Conservation (phyloP, 1,140 invertebrate species). For the Neodiprion fabricii region DNA sequence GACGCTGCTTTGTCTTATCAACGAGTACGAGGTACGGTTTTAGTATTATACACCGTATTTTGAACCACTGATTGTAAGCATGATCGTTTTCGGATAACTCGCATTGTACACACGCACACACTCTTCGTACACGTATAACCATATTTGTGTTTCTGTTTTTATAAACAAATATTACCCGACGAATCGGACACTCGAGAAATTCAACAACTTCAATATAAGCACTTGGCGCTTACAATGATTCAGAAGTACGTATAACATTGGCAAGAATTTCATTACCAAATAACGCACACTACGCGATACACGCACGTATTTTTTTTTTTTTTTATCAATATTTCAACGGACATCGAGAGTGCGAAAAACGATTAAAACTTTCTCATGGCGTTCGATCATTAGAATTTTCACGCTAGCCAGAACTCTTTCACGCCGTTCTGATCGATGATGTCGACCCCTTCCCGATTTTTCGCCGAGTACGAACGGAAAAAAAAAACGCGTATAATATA, state of each 20-base stretch:
- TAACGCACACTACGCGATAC: too few species aligned
- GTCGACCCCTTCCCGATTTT: conserved; percentile 44
- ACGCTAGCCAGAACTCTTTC: conserved; percentile 57
- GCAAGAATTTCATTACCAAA: too few species aligned
- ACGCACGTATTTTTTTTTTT: too few species aligned
- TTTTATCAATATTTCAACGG: too few species aligned
- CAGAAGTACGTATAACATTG: too few species aligned
- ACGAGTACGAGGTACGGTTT: background rate
- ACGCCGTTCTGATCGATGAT: conserved; percentile 53
- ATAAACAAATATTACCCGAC: too few species aligned
- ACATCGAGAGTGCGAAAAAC: conserved; percentile 31
- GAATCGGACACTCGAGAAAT: too few species aligned
- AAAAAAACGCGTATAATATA: conserved; percentile 9
- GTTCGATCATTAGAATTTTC: conserved; percentile 59
- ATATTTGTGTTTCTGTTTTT: too few species aligned
- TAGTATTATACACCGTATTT: background rate
- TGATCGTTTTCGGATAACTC: conserved; percentile 1
- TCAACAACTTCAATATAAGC: too few species aligned
- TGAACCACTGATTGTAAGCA: background rate
- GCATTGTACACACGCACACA: background rate
- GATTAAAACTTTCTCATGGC: conserved; percentile 57
- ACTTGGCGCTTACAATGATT: too few species aligned
- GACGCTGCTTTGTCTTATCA: background rate
- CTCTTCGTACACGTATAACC: too few species aligned
- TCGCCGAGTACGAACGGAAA: conserved; percentile 22